These are phyloP conservation scores for Callaeas wilsoni DNA, from an alignment of 2,113 vertebrate species.

Conservation along the genomic window DNA sequence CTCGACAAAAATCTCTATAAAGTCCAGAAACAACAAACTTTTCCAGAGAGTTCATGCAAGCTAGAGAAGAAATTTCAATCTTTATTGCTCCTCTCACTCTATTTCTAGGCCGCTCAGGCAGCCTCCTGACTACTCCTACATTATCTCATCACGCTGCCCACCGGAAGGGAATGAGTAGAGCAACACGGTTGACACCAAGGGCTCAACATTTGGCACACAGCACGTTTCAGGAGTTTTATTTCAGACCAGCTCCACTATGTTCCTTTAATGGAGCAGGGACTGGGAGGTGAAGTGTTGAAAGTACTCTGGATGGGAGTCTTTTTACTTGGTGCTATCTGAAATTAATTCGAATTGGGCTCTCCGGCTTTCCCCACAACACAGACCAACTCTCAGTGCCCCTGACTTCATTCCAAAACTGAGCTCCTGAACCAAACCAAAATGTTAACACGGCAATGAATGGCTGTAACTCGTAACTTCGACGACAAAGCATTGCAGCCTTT, in stretches of 20 bases:
- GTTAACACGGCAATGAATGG: not conserved
- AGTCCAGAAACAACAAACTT: not conserved
- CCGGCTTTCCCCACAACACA: not conserved
- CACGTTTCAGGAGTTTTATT: not conserved
- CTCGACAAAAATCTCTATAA: not conserved
- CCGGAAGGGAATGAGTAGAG: not conserved
- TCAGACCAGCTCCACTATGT: not conserved
- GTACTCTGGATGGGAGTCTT: not conserved
- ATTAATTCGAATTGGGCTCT: not conserved
- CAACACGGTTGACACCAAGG: not conserved
- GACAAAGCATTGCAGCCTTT: not conserved
- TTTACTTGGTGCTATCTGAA: not conserved
- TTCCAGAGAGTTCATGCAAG: not conserved
- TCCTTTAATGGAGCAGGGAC: not conserved
- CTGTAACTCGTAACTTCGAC: rapidly evolving
- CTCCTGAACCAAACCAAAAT: not conserved
- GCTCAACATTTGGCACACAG: not conserved
- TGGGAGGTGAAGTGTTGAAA: not conserved
- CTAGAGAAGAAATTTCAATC: not conserved
- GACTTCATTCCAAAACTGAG: not conserved
- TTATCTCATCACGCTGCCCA: not conserved
- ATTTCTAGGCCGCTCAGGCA: not conserved
- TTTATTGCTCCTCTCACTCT: not conserved
- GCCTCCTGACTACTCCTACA: not conserved
- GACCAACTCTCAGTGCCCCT: not conserved